These are phyloP conservation scores for Pristiophorus japonicus DNA, from an alignment of 2,113 vertebrate genomes.

Conservation along the genomic window DNA sequence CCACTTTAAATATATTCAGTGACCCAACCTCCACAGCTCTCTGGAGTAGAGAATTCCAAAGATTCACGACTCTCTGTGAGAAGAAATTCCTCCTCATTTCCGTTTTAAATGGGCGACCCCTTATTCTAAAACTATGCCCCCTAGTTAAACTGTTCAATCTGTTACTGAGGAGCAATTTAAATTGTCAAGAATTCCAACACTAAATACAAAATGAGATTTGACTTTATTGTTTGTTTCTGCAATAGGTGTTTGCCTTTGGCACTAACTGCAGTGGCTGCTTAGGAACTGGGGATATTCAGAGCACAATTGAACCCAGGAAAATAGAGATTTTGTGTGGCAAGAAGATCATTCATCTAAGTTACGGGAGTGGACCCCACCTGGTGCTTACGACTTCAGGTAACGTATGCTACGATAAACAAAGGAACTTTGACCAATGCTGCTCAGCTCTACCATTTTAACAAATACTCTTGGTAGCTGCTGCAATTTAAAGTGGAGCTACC, in stretches of 20 bases:
- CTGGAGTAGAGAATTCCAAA: too few relatives aligned
- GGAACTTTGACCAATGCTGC: background rate
- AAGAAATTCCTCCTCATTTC: too few relatives aligned
- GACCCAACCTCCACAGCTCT: too few relatives aligned
- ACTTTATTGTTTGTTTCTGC: conserved; percentile 40
- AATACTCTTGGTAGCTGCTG: background rate
- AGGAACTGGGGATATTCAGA: conserved; percentile 85
- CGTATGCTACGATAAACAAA: background rate
- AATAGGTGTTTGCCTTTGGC: conserved; percentile 87
- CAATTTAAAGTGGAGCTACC: background rate
- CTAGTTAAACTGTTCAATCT: background rate
- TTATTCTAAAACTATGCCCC: too few relatives aligned
- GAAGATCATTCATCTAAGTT: conserved; percentile 87
- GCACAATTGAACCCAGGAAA: conserved; percentile 82
- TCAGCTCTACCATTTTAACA: background rate
- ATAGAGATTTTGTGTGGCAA: conserved; percentile 82
- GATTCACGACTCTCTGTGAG: too few relatives aligned
- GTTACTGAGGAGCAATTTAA: background rate
- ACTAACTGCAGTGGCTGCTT: conserved; percentile 93
- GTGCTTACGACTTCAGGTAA: conserved; percentile 85
- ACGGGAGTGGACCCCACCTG: conserved; percentile 92
- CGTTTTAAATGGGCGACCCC: too few relatives aligned
- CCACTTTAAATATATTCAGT: too few relatives aligned
- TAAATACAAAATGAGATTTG: background rate
- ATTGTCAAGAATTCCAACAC: background rate